These are phyloP conservation scores for Actenoides lindsayi DNA, from an alignment of 2,113 vertebrate species.

Conservation along the genomic window DNA sequence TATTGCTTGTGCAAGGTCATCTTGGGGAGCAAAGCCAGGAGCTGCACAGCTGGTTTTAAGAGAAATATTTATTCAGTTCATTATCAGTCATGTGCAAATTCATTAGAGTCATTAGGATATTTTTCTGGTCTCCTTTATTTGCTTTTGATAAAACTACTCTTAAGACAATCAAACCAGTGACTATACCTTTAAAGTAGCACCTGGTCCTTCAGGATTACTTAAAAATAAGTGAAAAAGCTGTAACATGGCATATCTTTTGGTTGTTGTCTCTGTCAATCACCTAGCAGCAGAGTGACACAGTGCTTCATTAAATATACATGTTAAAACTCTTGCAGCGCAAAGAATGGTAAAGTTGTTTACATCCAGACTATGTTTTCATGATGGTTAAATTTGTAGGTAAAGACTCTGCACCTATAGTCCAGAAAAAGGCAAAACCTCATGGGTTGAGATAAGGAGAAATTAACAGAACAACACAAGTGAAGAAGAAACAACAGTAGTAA, in stretches of 20 bases:
- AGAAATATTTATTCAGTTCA: not conserved
- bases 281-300: not conserved
- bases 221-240: not conserved
- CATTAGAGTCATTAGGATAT: not conserved
- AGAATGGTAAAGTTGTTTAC: not conserved
- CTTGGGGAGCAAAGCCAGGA: not conserved
- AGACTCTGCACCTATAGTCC: not conserved
- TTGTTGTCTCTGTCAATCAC: not conserved
- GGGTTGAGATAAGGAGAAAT: too few relatives aligned
- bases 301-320: not conserved
- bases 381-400: not conserved
- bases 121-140: not conserved
- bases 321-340: not conserved
- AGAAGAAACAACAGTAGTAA: too few relatives aligned
- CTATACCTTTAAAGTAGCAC: not conserved
- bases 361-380: not conserved
- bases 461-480: too few relatives aligned
- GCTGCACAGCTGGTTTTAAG: not conserved
- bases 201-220: not conserved
- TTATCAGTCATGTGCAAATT: not conserved
- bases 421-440: too few relatives aligned
- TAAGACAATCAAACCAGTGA: not conserved
- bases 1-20: not conserved
- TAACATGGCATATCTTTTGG: not conserved
- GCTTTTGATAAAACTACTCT: not conserved